Percentiles rank a stretch among this genome's conserved stretches.
Evolutionary conservation across 2,113 vertebrate species (phyloP).

Genomic region (Rhinichthys klamathensis): DNA sequence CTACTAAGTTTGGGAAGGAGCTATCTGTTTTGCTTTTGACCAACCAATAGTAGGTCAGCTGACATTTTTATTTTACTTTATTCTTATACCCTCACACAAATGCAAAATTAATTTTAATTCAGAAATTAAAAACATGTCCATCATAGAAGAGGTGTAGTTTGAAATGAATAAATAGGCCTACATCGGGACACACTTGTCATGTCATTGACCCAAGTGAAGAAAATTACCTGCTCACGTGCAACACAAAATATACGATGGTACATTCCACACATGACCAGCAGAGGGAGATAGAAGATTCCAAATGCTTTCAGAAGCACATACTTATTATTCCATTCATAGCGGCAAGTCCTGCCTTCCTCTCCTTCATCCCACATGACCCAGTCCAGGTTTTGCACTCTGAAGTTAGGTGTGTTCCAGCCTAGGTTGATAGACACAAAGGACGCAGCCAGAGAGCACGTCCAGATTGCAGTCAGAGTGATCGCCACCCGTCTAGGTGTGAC

Average conservation of each 20-base stretch:
- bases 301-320: slow-evolving; percentile 82
- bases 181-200: neutral
- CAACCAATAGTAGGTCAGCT: too few species aligned
- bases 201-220: neutral
- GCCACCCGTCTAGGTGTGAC: slow-evolving; percentile 80
- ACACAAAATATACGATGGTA: slow-evolving; percentile 91
- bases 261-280: slow-evolving; percentile 88
- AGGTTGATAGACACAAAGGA: slow-evolving; percentile 91
- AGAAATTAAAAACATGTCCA: too few species aligned
- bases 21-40: too few species aligned
- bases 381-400: slow-evolving; percentile 73
- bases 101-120: too few species aligned
- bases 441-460: slow-evolving; percentile 82
- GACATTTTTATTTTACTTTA: too few species aligned
- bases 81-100: too few species aligned
- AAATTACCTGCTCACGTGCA: slow-evolving; percentile 80
- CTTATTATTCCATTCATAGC: slow-evolving; percentile 82
- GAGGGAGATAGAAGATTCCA: slow-evolving; percentile 87
- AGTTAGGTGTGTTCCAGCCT: slow-evolving; percentile 88
- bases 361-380: slow-evolving; percentile 55
- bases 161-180: neutral
- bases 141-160: too few species aligned
- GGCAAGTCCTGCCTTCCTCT: slow-evolving; percentile 75
- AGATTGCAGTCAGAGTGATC: slow-evolving; percentile 81
- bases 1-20: too few species aligned